A percentile compares a stretch with the other conserved stretches of the same genome.
phyloP scores from a whole-genome alignment of 2,113 vertebrate species.

The Nerophis ophidion region DNA sequence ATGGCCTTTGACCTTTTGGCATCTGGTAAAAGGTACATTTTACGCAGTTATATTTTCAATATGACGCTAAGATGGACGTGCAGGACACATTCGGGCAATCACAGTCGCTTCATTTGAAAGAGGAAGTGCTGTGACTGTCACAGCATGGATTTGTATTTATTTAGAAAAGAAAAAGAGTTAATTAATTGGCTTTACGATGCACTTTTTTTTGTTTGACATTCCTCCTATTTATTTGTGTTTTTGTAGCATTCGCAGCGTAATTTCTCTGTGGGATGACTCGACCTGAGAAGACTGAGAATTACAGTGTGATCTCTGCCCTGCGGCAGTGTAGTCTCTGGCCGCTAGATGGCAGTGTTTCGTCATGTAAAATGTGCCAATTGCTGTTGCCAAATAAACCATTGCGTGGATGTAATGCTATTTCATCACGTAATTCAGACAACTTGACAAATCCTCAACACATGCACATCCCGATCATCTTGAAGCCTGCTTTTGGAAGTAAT shows the following conservation, averaged over 20 bases:
- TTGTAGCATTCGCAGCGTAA: constrained; percentile 46
- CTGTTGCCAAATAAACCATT: background rate
- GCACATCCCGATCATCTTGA: background rate
- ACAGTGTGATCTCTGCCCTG: background rate
- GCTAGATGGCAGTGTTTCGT: constrained; percentile 59
- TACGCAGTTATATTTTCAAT: too few species aligned
- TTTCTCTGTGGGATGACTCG: constrained; percentile 35
- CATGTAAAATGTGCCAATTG: constrained; percentile 18
- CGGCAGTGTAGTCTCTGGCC: constrained; percentile 19
- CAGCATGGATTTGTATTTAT: background rate
- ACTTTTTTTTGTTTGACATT: background rate
- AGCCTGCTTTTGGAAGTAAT: too few species aligned
- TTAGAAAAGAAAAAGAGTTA: background rate
- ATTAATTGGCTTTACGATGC: background rate
- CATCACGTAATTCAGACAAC: constrained; percentile 3
- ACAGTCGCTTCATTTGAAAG: too few species aligned
- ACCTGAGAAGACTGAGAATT: background rate
- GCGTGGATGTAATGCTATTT: background rate
- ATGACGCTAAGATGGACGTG: too few species aligned
- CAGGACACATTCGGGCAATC: too few species aligned
- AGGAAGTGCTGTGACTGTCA: too few species aligned
- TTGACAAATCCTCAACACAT: constrained; percentile 6
- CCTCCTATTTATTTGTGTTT: background rate
- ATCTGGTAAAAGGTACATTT: constrained; percentile 65
- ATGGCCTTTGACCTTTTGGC: constrained; percentile 75